Base-by-base conservation (phyloP, 2,797 vertebrate species). In the Dendrocincla fuliginosa region DNA sequence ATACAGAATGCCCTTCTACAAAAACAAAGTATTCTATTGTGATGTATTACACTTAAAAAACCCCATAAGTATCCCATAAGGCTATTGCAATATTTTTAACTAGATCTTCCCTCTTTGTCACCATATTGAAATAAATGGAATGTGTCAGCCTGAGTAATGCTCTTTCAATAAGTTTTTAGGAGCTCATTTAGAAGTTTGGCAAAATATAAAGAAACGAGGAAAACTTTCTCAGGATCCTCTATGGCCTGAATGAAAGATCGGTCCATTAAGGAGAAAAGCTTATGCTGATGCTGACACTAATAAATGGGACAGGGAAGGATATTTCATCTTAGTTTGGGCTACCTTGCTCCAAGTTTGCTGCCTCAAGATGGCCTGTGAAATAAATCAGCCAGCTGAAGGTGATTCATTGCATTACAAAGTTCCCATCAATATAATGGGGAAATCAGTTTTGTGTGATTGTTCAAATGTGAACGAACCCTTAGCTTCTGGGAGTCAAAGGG, bases 1-100 rank as follows among this genome's bases (percentile, higher is more conserved):
- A 95, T 80, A 68, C 96, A 97, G 83, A 71, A 77, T 69, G 83
- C 94, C 96, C 95, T 95, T 94, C 90, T 79, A 93, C 94, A 96
- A 96, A 97, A 93, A 97, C 98, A 97, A 97, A 98, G 97, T 97
- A 97, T 97, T 87, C 97, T 75, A 96, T 97, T 97, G 97, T 98
- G 96, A 97, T 91, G 96, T 64, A 87, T 90, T 94, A 97, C 96
- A 85, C 96, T 97, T 95, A 44, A 92, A 95, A 94, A 88, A 0
- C 0, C 93, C 93, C 96, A 92, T 93, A 96, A 97, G 93, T 97
- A 93, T 94, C 75, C 95, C 96, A 95, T 97, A 97, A 97, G 97
- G 96, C 97, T 96, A 53, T 87, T 52, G 96, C 97, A 92, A 83
- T 95, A 95, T 96, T 97, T 97, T 94, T 84, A 92, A 93, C 96